Evolutionary conservation across 1,140 invertebrate genomes (phyloP), one percentile per base, ranked within the genome.

Genomic region (Drosophila gunungcola): DNA sequence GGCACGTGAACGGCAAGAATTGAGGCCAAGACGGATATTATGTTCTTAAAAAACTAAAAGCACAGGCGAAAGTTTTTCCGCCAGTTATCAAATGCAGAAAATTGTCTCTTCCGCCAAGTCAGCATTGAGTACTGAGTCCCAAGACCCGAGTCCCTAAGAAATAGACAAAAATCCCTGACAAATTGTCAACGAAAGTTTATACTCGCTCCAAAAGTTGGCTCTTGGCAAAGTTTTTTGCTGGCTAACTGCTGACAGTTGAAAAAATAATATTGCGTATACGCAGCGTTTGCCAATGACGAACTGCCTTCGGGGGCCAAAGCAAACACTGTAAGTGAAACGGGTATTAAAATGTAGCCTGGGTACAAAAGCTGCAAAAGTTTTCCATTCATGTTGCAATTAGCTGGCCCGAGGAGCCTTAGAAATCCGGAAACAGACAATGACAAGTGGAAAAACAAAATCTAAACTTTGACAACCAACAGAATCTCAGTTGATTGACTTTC

Each of bases 161-260:
- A 84, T 72, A 68, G 67, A 78, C 67, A 76, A 77, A 83, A 80
- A 78, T 72, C 79, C 62, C 70, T 83, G 83, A 86, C 79, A 86
- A 86, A 83, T 86, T 86, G 83, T 88, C 83, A 86, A 72, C 72
- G 84, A 86, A 86, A 86, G 75, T 86, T 86, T 79, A 42, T 58
- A 49, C 51, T 38, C 49, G 57, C 56, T 16, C 32, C n/a, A 2
- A 38, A 63, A 86, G 63, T 74, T 88, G 61, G 43, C 41, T 48
- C 57, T 48, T 46, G 13, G 51, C 36, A 79, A 86, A 88, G 54
- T 83, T 83, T 77, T 77, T 39, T 45, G 7, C 5, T 52, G 65
- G 46, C 32, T 69, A 55, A 60, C 57, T 62, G 73, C 67, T 78
- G 81, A 85, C 77, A 80, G 75, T 46, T 79, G 49, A 55, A 69